phyloP scores from a whole-genome alignment of 1,140 invertebrate genomes.

The Drosophila biarmipes region DNA sequence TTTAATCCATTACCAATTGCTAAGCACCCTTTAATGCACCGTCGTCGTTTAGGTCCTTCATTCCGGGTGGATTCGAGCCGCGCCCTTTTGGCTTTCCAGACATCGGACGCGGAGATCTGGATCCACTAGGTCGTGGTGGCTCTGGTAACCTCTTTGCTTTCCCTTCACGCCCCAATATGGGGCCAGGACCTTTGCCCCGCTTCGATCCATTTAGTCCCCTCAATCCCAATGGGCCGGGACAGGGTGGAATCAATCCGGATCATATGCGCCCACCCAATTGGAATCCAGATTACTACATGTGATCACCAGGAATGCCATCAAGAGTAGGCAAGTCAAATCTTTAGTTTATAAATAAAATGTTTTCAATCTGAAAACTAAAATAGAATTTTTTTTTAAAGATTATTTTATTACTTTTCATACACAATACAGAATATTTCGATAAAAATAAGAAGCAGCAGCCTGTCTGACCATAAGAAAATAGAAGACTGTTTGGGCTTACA shows the following conservation, averaged over 20 bases:
- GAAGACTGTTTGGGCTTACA: neutral
- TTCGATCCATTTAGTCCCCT: constrained; percentile 93
- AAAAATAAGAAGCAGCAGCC: constrained; percentile 37
- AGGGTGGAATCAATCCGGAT: constrained; percentile 88
- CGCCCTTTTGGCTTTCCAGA: constrained; percentile 84
- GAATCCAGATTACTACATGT: constrained; percentile 75
- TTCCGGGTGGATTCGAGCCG: constrained; percentile 59
- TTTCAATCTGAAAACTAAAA: neutral
- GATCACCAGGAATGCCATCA: constrained; percentile 10
- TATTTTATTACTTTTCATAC: constrained; percentile 54
- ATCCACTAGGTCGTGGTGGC: constrained; percentile 88
- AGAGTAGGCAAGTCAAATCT: constrained; percentile 33
- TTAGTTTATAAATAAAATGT: constrained; percentile 37
- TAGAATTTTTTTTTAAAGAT: constrained; percentile 30
- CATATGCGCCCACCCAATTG: constrained; percentile 87
- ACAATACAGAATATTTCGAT: constrained; percentile 52
- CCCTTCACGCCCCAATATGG: constrained; percentile 71
- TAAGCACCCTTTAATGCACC: neutral
- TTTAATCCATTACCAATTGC: neutral
- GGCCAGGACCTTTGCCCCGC: constrained; percentile 86
- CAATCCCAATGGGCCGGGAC: constrained; percentile 80
- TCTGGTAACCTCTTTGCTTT: constrained; percentile 90
- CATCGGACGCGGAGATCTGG: constrained; percentile 89
- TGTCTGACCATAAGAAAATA: constrained; percentile 4
- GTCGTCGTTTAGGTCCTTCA: constrained; percentile 32